These are phyloP conservation scores for Parnassius smintheus DNA, from an alignment of 2,888 invertebrate species.

Conservation along the genomic window DNA sequence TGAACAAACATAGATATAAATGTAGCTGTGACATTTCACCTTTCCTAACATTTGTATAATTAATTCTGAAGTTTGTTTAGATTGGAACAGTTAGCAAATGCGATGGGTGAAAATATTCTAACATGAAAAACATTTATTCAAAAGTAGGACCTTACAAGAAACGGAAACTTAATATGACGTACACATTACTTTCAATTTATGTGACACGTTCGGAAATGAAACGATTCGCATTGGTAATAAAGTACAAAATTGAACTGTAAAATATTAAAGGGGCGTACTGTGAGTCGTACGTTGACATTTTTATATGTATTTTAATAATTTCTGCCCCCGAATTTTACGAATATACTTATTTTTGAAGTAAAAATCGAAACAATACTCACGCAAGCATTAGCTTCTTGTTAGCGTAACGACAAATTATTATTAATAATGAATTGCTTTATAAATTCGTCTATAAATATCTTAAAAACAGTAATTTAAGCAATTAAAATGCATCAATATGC, in stretches of 20 bases:
- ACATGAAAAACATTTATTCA: slow-evolving; percentile 31
- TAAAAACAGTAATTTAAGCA: too few relatives aligned
- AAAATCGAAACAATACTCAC: background rate
- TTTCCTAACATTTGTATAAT: slow-evolving; percentile 16
- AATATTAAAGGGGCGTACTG: slow-evolving; percentile 38
- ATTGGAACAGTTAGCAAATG: slow-evolving; percentile 8
- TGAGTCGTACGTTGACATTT: slow-evolving; percentile 32
- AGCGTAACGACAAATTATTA: background rate
- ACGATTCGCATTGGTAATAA: slow-evolving; percentile 47
- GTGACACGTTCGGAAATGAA: slow-evolving; percentile 46
- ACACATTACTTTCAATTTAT: slow-evolving; percentile 37
- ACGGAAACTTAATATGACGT: slow-evolving; percentile 48
- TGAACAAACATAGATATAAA: slow-evolving; percentile 3
- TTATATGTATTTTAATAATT: slow-evolving; percentile 40
- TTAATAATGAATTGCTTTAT: too few relatives aligned
- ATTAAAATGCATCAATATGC: too few relatives aligned
- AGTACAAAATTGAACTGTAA: slow-evolving; percentile 58
- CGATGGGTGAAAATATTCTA: slow-evolving; percentile 16
- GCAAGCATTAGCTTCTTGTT: background rate
- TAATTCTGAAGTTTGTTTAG: slow-evolving; percentile 19
- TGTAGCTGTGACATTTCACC: slow-evolving; percentile 8
- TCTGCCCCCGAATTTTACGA: slow-evolving; percentile 37
- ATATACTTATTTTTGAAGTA: slow-evolving; percentile 30
- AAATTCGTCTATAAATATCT: too few relatives aligned
- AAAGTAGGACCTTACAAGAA: slow-evolving; percentile 35